phyloP scores from a whole-genome alignment of 64 coral and sea anemone species.

The Astreopora myriophthalma region DNA sequence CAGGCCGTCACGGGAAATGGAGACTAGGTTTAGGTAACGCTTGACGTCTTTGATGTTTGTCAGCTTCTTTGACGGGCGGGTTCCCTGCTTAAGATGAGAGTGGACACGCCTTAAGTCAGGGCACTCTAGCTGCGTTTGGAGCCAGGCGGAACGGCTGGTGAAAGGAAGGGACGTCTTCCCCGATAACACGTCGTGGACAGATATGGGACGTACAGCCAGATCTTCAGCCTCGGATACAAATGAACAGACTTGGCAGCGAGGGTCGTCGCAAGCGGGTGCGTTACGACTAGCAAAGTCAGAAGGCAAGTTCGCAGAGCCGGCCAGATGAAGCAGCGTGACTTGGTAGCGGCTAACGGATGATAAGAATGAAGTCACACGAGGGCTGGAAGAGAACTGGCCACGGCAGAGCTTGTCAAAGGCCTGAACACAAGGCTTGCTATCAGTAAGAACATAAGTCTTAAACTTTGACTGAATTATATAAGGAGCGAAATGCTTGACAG shows the following conservation, averaged over 20 bases:
- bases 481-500: slow-evolving; percentile 33
- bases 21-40: neutral
- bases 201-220: too few relatives aligned
- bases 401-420: slow-evolving; percentile 46
- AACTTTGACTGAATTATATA: slow-evolving; percentile 17
- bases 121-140: neutral
- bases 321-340: too few relatives aligned
- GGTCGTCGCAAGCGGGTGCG: too few relatives aligned
- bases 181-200: too few relatives aligned
- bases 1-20: neutral
- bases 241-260: too few relatives aligned
- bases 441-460: slow-evolving; percentile 17
- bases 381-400: slow-evolving; percentile 25
- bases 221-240: too few relatives aligned
- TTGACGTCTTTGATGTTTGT: slow-evolving; percentile 23
- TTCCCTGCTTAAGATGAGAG: neutral
- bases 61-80: slow-evolving; percentile 9
- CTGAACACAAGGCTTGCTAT: slow-evolving; percentile 43
- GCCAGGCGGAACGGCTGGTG: neutral
- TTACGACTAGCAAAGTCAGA: too few relatives aligned
- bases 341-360: neutral
- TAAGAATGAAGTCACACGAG: neutral
- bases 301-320: too few relatives aligned
- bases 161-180: too few relatives aligned
- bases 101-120: neutral